These are phyloP conservation scores for Pheosia tremula DNA, from an alignment of 2,888 invertebrate genomes.

Conservation along the genomic window DNA sequence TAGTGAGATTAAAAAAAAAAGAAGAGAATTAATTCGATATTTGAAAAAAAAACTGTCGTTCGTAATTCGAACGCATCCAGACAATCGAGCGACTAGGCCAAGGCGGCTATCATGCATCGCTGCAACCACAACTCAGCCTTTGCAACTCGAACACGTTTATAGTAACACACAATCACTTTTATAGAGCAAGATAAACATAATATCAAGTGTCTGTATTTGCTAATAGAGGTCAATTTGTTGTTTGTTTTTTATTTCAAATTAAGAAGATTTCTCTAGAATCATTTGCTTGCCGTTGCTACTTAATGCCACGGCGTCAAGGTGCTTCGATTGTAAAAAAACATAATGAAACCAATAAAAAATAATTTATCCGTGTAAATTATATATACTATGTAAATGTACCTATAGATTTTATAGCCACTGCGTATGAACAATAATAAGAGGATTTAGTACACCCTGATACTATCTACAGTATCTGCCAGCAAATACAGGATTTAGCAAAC, in stretches of 20 bases:
- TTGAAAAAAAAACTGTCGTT: slow-evolving; percentile 3
- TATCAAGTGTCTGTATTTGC: slow-evolving; percentile 1
- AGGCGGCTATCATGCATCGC: slow-evolving; percentile 6
- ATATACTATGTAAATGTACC: too few species aligned
- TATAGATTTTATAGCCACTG: too few species aligned
- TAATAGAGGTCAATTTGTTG: not conserved
- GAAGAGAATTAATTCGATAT: not conserved
- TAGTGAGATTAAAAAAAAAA: not conserved
- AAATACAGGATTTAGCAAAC: too few species aligned
- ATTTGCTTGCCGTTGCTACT: too few species aligned
- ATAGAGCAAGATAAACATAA: slow-evolving; percentile 5
- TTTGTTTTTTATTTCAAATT: not conserved
- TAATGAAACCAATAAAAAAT: too few species aligned
- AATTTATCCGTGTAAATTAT: too few species aligned
- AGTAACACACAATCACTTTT: slow-evolving; percentile 1
- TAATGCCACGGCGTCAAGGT: too few species aligned
- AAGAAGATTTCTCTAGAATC: not conserved
- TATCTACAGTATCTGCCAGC: too few species aligned
- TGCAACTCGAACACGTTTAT: not conserved
- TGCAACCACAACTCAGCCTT: slow-evolving; percentile 3
- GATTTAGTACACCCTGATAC: too few species aligned
- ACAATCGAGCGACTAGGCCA: slow-evolving; percentile 4
- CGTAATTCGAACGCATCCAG: slow-evolving; percentile 2
- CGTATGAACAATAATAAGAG: too few species aligned
- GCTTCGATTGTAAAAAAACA: too few species aligned